phyloP scores from a whole-genome alignment of 2,113 vertebrate species.

The Bucco capensis region DNA sequence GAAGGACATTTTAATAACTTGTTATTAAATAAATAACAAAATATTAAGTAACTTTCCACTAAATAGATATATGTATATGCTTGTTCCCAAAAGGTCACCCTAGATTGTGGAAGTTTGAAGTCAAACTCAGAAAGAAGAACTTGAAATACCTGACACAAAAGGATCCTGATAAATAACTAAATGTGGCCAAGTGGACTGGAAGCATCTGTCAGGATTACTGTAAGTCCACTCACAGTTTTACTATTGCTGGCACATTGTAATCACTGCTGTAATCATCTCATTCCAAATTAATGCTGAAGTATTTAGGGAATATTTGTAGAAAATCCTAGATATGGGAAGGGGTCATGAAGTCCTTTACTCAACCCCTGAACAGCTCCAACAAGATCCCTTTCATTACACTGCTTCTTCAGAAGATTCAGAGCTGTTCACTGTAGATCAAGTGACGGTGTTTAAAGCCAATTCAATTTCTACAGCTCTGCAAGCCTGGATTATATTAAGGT shows the following conservation, averaged over 20 bases:
- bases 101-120: background rate
- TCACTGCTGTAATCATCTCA: background rate
- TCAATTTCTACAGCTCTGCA: background rate
- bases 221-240: background rate
- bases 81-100: background rate
- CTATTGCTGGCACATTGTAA: background rate
- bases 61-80: background rate
- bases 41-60: background rate
- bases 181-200: background rate
- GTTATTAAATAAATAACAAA: no score
- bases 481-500: background rate
- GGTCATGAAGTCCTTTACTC: background rate
- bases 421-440: background rate
- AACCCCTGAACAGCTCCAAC: background rate
- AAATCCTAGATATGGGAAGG: background rate
- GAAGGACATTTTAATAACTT: conserved; percentile 18
- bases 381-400: background rate
- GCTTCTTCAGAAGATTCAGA: background rate
- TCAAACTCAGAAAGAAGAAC: background rate
- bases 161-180: background rate
- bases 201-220: background rate
- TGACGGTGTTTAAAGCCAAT: background rate
- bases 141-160: background rate
- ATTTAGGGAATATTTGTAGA: background rate
- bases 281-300: background rate